phyloP scores from a whole-genome alignment of 2,888 invertebrate genomes.

The Ectemnius cavifrons region DNA sequence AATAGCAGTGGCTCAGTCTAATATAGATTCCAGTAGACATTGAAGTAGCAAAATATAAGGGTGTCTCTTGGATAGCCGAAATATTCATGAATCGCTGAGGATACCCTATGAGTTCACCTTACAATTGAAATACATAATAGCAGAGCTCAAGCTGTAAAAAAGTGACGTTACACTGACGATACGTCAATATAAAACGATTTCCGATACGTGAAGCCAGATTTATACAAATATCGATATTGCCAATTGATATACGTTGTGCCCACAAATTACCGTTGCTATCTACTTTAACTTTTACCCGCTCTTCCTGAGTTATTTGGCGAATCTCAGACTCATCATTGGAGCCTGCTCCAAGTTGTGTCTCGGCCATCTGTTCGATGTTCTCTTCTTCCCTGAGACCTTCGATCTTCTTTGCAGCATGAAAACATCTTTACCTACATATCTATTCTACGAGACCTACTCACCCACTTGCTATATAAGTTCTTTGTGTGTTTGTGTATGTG shows the following conservation, averaged over 20 bases:
- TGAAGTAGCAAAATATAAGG: too few species aligned
- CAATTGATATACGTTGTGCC: constrained; percentile 63
- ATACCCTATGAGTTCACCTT: too few species aligned
- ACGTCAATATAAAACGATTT: too few species aligned
- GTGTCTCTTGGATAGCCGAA: too few species aligned
- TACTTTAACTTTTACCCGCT: constrained; percentile 74
- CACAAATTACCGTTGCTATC: constrained; percentile 57
- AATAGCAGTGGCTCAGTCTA: too few species aligned
- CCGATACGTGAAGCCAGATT: constrained; percentile 21
- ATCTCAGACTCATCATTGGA: constrained; percentile 68
- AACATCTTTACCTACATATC: constrained; percentile 77
- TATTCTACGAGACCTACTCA: constrained; percentile 75
- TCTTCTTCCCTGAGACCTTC: constrained; percentile 68
- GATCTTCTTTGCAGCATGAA: constrained; percentile 76
- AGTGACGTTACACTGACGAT: too few species aligned
- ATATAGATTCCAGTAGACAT: too few species aligned
- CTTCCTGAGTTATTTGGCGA: constrained; percentile 71
- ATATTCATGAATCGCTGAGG: too few species aligned
- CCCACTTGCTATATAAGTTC: constrained; percentile 57
- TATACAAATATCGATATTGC: constrained; percentile 22
- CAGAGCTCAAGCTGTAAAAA: too few species aligned
- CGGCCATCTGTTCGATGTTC: constrained; percentile 64
- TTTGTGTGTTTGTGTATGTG: constrained; percentile 38
- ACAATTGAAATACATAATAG: too few species aligned
- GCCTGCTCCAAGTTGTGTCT: constrained; percentile 66